These are phyloP conservation scores for Tolmerus cingulatus DNA, from an alignment of 2,888 invertebrate species.

Conservation along the genomic window DNA sequence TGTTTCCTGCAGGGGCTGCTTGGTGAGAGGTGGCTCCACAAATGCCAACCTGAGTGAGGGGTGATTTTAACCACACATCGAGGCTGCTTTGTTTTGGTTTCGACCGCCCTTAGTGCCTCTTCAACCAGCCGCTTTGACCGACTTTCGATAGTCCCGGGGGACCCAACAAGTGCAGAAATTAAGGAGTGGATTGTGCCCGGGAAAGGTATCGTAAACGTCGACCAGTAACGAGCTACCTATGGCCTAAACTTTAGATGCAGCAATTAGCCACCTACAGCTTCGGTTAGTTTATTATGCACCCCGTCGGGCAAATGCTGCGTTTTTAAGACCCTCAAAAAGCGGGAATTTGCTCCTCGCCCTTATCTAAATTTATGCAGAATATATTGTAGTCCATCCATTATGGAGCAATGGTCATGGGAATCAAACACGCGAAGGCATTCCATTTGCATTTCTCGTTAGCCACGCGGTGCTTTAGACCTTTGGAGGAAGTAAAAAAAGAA, in stretches of 20 bases:
- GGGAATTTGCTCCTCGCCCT: slow-evolving; percentile 26
- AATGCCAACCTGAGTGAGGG: not conserved
- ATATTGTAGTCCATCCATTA: slow-evolving; percentile 40
- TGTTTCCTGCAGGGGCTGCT: slow-evolving; percentile 27
- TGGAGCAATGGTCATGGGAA: slow-evolving; percentile 41
- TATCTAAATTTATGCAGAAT: slow-evolving; percentile 44
- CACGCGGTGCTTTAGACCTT: not conserved
- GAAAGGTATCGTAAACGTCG: not conserved
- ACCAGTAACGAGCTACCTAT: not conserved
- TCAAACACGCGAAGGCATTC: slow-evolving; percentile 33
- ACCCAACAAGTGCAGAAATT: not conserved
- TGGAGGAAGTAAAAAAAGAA: not conserved
- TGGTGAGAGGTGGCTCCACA: slow-evolving; percentile 10
- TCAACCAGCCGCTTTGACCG: not conserved
- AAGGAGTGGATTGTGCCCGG: not conserved
- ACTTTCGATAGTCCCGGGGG: slow-evolving; percentile 2
- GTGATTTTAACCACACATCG: slow-evolving; percentile 19
- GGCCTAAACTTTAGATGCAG: not conserved
- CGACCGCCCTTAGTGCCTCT: not conserved
- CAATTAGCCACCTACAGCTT: slow-evolving; percentile 40
- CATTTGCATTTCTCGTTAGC: slow-evolving; percentile 30
- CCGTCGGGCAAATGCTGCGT: not conserved
- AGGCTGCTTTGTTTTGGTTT: not conserved
- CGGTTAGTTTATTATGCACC: slow-evolving; percentile 13
- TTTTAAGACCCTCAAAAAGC: slow-evolving; percentile 1